A percentile compares a stretch with the other conserved stretches of the same genome.
Conservation (phyloP, 2,888 invertebrate species). For the Tuberolachnus salignus region DNA sequence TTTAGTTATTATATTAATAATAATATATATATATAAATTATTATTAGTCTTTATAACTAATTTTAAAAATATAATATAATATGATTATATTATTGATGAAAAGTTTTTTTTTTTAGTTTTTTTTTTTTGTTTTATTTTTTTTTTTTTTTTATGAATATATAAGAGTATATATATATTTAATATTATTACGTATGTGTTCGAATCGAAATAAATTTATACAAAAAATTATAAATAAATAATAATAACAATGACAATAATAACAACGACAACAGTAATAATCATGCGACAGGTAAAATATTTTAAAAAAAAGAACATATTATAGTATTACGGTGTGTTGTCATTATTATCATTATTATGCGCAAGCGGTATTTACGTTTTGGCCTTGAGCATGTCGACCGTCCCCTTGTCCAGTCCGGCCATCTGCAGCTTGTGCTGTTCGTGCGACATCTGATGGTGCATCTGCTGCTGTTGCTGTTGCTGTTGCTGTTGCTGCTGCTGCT, state of each 20-base stretch:
- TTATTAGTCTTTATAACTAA: neutral
- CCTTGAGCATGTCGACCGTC: constrained; percentile 75
- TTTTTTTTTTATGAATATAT: neutral
- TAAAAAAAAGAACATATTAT: neutral
- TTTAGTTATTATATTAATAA: too few relatives aligned
- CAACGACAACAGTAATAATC: constrained; percentile 18
- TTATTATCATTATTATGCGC: neutral
- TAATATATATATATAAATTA: too few relatives aligned
- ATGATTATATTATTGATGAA: constrained; percentile 15
- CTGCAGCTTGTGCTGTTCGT: constrained; percentile 61
- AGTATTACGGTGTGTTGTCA: neutral
- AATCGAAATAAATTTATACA: constrained; percentile 37
- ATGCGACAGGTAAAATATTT: neutral
- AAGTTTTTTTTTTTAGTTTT: neutral
- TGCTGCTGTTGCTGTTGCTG: constrained; percentile 59
- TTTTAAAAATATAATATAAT: constrained; percentile 14
- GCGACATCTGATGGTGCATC: constrained; percentile 62
- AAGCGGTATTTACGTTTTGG: constrained; percentile 63
- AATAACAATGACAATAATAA: neutral
- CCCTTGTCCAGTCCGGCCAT: constrained; percentile 72
- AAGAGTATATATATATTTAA: constrained; percentile 8
- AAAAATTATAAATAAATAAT: neutral
- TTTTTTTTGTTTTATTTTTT: too few relatives aligned
- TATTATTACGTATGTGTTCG: constrained; percentile 48
- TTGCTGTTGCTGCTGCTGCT: constrained; percentile 58